phyloP scores from a whole-genome alignment of 2,113 vertebrate species.

The Cryptoleucopteryx plumbea region DNA sequence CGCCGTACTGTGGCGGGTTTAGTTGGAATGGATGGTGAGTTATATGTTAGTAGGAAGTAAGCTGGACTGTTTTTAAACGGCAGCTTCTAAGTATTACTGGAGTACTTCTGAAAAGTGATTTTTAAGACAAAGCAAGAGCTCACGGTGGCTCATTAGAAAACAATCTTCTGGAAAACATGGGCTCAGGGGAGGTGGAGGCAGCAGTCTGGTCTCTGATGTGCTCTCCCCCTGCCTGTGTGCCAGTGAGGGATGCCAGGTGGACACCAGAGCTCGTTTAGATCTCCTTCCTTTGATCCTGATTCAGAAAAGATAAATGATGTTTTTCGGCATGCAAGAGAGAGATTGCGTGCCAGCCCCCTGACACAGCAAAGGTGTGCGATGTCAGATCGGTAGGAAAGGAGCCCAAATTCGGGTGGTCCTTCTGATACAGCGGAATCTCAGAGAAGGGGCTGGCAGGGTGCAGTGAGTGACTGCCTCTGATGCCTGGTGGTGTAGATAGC shows the following conservation, averaged over 20 bases:
- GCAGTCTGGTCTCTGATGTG: neutral
- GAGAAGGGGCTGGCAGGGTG: neutral
- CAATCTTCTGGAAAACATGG: neutral
- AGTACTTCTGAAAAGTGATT: neutral
- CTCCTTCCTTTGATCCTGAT: neutral
- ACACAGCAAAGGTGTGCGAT: neutral
- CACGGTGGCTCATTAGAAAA: rapidly evolving
- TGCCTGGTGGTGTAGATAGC: neutral
- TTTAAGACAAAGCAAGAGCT: neutral
- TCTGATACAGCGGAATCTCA: neutral
- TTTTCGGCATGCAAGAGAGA: neutral
- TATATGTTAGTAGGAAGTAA: neutral
- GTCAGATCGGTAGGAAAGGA: neutral
- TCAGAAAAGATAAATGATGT: neutral
- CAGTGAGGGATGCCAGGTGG: neutral
- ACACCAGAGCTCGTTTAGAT: neutral
- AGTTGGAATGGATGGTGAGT: neutral
- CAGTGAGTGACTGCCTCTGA: neutral
- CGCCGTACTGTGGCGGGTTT: neutral
- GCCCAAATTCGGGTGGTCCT: neutral
- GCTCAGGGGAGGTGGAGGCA: neutral
- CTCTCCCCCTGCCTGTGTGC: neutral
- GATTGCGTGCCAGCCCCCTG: neutral
- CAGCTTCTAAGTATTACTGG: neutral
- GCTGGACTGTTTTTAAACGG: neutral